Base-by-base conservation (phyloP, 2,888 invertebrate genomes). In the Drosophila picticornis region DNA sequence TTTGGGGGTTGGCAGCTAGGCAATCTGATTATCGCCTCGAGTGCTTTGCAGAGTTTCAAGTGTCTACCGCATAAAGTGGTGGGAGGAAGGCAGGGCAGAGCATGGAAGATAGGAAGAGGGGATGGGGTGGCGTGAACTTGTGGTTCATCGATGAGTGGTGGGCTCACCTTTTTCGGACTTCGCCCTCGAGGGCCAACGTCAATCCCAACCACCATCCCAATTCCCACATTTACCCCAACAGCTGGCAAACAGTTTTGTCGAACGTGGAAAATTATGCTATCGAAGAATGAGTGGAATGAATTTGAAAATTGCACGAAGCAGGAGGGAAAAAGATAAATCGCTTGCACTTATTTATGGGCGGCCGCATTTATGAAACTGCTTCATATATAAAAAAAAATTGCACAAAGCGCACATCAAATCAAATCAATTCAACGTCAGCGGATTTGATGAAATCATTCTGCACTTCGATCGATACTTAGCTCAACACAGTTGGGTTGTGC, bases 11-110 rank as follows among this genome's bases (percentile, higher is more conserved):
- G 55, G 56, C 40, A 67, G 57, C 38, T 40, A 62, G 70, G 77
- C 78, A 88, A 88, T 86, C 84, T 86, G 88, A 85, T 88, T 85
- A 85, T 75, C 80, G 85, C 85, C 84, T 76, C 75, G 64, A 88
- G 80, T 80, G 82, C 70, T 75, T 72, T 64, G 52, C 72, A 72
- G 48, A 34, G 71, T 59, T 52, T 81, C 67, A 61, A 64, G 55
- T 59, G 62, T 65, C 56, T 65, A 36, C 53, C 32, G 61, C n/a
- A 40, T 57, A 56, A n/a, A 38, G 29, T 9, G 56, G 9, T n/a
- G 38, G 4, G 11, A 5, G 43, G 22, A 43, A 5, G 5, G 22
- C 43, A 29, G 36, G 25, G 19, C 22, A 29, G 27, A 6, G 11
- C 22, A 22, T n/a, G 43, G 22, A 11, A 40, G 43, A 22, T 5